Conservation (phyloP, 2,888 invertebrate genomes). For the Heliconius ismenius region DNA sequence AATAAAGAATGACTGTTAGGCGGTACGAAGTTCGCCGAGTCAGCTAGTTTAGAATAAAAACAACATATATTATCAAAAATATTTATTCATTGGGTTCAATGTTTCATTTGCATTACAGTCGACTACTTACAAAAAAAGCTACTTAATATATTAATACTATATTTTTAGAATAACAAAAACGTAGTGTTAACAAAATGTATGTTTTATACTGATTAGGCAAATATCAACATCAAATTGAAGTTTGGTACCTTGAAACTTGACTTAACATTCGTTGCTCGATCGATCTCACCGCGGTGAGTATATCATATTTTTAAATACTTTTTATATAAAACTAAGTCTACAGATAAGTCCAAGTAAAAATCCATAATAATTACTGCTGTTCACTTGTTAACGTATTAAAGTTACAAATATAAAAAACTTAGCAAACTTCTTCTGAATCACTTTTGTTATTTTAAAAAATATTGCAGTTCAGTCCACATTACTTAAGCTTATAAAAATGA, state of each 20-base stretch:
- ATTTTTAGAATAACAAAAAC: not conserved
- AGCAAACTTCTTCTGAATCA: not conserved
- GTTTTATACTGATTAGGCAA: too few relatives aligned
- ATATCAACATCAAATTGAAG: not conserved
- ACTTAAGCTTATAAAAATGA: not conserved
- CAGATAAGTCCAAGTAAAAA: constrained; percentile 14
- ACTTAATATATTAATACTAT: not conserved
- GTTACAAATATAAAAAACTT: constrained; percentile 1
- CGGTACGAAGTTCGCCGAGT: too few relatives aligned
- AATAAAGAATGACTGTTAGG: too few relatives aligned
- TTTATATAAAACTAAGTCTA: constrained; percentile 3
- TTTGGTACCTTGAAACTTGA: not conserved
- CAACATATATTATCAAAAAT: constrained; percentile 20
- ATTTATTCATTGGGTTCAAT: constrained; percentile 27
- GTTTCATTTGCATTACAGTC: not conserved
- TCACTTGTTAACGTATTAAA: constrained; percentile 6
- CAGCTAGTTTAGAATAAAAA: not conserved
- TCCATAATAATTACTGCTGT: constrained; percentile 9
- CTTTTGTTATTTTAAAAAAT: not conserved
- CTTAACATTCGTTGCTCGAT: constrained; percentile 22
- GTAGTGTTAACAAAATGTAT: not conserved
- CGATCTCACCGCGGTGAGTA: not conserved
- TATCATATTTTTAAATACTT: constrained; percentile 2
- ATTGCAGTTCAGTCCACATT: not conserved
- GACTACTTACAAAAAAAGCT: constrained; percentile 21